Conservation (phyloP, 2,888 invertebrate genomes). For the Synergus laeviventris region DNA sequence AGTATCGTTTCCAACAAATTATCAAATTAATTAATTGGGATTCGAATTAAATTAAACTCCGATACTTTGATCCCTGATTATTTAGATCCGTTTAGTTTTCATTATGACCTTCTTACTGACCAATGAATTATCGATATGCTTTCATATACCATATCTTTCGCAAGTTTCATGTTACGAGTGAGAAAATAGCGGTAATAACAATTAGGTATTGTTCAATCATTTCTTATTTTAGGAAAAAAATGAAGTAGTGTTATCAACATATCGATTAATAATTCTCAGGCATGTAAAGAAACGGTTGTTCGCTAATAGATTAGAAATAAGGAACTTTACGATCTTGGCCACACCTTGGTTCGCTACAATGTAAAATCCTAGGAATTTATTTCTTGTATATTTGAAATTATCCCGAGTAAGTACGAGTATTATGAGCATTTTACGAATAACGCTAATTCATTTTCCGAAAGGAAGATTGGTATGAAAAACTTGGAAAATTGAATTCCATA, state of each 20-base stretch:
- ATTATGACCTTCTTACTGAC: constrained; percentile 19
- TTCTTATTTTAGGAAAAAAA: neutral
- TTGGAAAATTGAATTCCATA: constrained; percentile 68
- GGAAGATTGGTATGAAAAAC: neutral
- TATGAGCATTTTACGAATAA: neutral
- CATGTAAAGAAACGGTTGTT: constrained; percentile 8
- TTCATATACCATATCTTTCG: neutral
- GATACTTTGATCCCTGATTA: constrained; percentile 4
- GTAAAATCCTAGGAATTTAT: neutral
- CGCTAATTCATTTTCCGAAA: neutral
- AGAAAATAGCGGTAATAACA: constrained; percentile 1
- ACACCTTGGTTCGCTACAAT: constrained; percentile 2
- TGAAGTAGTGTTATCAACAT: neutral
- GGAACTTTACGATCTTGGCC: constrained; percentile 14
- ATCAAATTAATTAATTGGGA: neutral
- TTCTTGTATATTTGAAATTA: neutral
- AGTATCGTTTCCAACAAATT: neutral
- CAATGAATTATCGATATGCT: constrained; percentile 5
- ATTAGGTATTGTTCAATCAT: constrained; percentile 23
- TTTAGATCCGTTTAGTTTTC: constrained; percentile 9
- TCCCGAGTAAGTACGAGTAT: neutral
- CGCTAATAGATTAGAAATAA: constrained; percentile 33
- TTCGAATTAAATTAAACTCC: neutral
- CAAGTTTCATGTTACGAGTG: neutral
- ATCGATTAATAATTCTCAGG: constrained; percentile 29